Evolutionary conservation across 2,797 vertebrate genomes (phyloP), one percentile per base, ranked within the genome.

Genomic region (Oophaga sylvatica): DNA sequence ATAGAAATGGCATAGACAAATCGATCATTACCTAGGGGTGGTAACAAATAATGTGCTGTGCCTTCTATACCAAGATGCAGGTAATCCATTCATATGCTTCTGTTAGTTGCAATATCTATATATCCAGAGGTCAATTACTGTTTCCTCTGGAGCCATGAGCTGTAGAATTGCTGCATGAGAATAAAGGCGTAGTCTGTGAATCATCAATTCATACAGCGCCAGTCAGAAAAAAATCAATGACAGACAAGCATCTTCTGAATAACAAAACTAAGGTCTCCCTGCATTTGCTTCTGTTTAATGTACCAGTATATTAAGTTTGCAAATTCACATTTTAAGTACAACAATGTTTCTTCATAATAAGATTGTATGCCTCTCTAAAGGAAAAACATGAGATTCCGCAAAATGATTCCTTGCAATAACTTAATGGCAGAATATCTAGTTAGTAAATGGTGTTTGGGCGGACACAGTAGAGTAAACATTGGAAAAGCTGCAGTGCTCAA

Each of bases 211-310:
- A 79, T 56, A 35, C 20, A 87, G 70, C 67, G 31, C 10, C 31
- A 73, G 70, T 48, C 85, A 76, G 67, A 82, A 80, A 57, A 87
- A 81, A 87, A 87, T 87, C 80, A 83, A 87, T 87, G 80, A 19
- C 80, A 83, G 60, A 78, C 80, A 83, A 87, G 17, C 19, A 11
- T 73, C 68, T 62, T 53, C 22, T 26, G 63, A 83, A 83, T 53
- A 84, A 87, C 53, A 83, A 83, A 65, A 57, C 67, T 22, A n/a
- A 77, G 22, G 22, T 68, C 77, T 75, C 35, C 35, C 45, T 31
- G 53, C 1, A 60, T 26, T 17, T 48, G 31, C 75, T 83, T 87
- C 48, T 48, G 60, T 79, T 76, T 71, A 35, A 79, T 62, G 45
- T 22, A 48, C 20, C n/a, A n/a, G 41, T 78, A n/a, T 29, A 87